A percentile compares a stretch with the other conserved stretches of the same genome.
Evolutionary conservation across 2,797 vertebrate genomes (phyloP).

Genomic region (Dryobates pubescens): DNA sequence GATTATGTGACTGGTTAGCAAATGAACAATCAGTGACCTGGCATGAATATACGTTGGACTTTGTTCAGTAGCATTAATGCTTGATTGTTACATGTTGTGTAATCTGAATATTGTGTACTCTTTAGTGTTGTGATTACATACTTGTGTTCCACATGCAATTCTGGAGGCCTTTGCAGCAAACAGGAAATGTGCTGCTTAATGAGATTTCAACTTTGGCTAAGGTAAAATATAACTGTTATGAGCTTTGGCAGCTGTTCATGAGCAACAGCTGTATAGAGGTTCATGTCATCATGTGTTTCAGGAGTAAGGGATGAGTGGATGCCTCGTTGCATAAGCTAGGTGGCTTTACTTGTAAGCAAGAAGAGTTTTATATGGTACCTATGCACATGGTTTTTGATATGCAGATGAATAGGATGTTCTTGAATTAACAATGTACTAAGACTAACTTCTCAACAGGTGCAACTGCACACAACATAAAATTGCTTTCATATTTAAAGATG

Average conservation of each 20-base stretch:
- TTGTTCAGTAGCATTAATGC: slow-evolving; percentile 35
- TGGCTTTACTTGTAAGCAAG: neutral
- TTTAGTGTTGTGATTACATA: neutral
- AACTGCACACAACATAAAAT: neutral
- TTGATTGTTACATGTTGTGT: neutral
- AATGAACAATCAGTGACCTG: neutral
- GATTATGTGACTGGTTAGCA: slow-evolving; percentile 4
- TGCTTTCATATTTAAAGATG: neutral
- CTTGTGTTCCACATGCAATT: neutral
- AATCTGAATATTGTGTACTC: neutral
- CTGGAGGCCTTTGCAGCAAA: neutral
- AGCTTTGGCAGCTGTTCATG: neutral
- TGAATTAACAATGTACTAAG: neutral
- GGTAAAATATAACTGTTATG: neutral
- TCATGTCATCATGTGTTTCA: neutral
- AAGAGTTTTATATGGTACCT: neutral
- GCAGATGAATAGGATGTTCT: neutral
- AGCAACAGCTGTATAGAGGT: neutral
- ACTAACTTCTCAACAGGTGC: neutral
- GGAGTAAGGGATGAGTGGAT: neutral
- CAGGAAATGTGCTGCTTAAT: neutral
- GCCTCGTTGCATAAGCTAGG: neutral
- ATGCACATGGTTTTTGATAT: neutral
- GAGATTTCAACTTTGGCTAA: neutral
- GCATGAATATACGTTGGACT: neutral